These are phyloP conservation scores for Clepsis dumicolana DNA, from an alignment of 2,888 invertebrate species.

Conservation along the genomic window DNA sequence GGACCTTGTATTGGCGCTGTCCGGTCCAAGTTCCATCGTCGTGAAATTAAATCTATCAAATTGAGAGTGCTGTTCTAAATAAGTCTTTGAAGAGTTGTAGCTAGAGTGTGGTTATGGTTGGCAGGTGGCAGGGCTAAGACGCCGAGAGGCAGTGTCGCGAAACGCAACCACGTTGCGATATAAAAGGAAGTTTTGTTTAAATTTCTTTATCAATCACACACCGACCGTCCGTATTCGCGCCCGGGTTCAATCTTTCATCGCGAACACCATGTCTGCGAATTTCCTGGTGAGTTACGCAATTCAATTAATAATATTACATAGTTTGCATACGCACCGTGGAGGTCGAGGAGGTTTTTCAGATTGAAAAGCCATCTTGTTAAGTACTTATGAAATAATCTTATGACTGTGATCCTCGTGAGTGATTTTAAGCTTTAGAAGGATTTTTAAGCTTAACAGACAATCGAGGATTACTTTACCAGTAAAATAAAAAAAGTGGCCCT, in stretches of 20 bases:
- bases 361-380: background rate
- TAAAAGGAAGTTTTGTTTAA: conserved; percentile 84
- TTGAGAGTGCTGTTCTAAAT: conserved; percentile 44
- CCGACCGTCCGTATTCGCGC: conserved; percentile 69
- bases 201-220: conserved; percentile 84
- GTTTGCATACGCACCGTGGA: conserved; percentile 7
- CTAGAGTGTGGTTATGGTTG: conserved; percentile 54
- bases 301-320: conserved; percentile 34
- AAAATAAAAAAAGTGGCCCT: background rate
- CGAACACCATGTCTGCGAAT: conserved; percentile 77
- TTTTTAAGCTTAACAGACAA: background rate
- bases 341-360: background rate
- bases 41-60: conserved; percentile 43
- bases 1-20: conserved; percentile 50
- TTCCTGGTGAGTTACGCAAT: conserved; percentile 77
- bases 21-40: conserved; percentile 54
- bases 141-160: conserved; percentile 81
- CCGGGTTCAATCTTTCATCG: conserved; percentile 62
- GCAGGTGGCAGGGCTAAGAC: conserved; percentile 58
- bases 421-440: background rate
- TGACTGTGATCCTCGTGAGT: background rate
- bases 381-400: background rate
- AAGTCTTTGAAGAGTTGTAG: conserved; percentile 50
- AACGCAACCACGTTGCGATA: conserved; percentile 83
- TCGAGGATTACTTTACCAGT: background rate